Evolutionary conservation across 2,888 invertebrate genomes (phyloP).

Genomic region (Drosophila neonasuta): DNA sequence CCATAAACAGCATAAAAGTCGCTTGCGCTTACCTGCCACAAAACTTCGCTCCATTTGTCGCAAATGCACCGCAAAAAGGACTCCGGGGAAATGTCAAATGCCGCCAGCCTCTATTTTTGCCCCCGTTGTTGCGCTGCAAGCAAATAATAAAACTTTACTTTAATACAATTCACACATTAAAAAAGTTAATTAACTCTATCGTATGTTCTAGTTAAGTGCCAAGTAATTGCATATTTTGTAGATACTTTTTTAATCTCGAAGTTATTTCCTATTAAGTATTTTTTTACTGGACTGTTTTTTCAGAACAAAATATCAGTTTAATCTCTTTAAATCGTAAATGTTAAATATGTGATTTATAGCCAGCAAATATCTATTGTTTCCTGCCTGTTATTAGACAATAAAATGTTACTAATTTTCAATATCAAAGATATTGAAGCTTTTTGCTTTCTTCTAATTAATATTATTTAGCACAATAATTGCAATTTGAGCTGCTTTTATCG

Average conservation of each 20-base stretch:
- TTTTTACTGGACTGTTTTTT: not conserved
- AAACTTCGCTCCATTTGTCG: slow-evolving; percentile 23
- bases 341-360: too few species aligned
- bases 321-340: too few species aligned
- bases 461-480: slow-evolving; percentile 2
- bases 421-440: too few species aligned
- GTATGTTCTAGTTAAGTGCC: not conserved
- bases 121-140: slow-evolving; percentile 32
- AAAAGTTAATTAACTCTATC: not conserved
- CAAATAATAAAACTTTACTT: slow-evolving; percentile 22
- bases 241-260: not conserved
- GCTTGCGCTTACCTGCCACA: slow-evolving; percentile 46
- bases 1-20: slow-evolving; percentile 58
- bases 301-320: not conserved
- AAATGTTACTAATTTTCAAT: not conserved
- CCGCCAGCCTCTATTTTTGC: slow-evolving; percentile 12
- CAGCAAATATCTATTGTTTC: not conserved
- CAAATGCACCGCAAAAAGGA: slow-evolving; percentile 51
- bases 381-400: not conserved
- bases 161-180: slow-evolving; percentile 3
- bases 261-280: too few species aligned
- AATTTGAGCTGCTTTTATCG: not conserved
- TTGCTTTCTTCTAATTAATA: not conserved
- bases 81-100: slow-evolving; percentile 59
- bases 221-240: not conserved